phyloP scores from a whole-genome alignment of 2,113 vertebrate genomes.

The Lamprotornis superbus region DNA sequence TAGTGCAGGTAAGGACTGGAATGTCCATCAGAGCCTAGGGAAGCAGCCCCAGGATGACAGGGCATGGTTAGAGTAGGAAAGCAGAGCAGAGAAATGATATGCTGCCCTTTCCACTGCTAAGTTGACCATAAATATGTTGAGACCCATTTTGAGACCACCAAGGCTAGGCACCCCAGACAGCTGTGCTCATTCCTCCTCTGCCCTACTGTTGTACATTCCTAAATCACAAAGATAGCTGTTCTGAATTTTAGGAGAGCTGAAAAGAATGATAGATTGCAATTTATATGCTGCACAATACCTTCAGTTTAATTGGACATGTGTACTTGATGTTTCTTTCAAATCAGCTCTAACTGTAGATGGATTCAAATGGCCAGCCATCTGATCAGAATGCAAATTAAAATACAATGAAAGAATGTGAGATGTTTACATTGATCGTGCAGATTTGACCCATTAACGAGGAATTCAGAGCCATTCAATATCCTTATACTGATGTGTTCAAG shows the following conservation, averaged over 20 bases:
- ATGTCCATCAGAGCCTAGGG: neutral
- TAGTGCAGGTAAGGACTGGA: neutral
- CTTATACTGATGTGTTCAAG: neutral
- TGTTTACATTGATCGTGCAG: neutral
- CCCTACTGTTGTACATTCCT: neutral
- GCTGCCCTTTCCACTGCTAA: neutral
- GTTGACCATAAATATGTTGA: neutral
- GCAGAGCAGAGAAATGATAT: neutral
- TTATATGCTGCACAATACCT: neutral
- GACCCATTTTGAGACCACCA: neutral
- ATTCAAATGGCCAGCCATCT: neutral
- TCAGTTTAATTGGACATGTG: slow-evolving; percentile 23
- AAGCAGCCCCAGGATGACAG: neutral
- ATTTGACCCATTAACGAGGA: neutral
- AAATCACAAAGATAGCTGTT: neutral
- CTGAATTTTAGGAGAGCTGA: neutral
- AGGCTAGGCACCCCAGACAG: neutral
- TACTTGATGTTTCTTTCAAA: slow-evolving; percentile 15
- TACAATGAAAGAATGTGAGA: neutral
- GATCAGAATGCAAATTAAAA: slow-evolving; percentile 22
- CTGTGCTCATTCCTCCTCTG: neutral
- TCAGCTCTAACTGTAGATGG: neutral
- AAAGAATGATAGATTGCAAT: neutral
- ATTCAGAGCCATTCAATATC: neutral
- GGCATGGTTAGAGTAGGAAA: neutral